A percentile compares a stretch with the other conserved stretches of the same genome.
Conservation (phyloP, 1,140 invertebrate species). For the Elymnias hypermnestra region DNA sequence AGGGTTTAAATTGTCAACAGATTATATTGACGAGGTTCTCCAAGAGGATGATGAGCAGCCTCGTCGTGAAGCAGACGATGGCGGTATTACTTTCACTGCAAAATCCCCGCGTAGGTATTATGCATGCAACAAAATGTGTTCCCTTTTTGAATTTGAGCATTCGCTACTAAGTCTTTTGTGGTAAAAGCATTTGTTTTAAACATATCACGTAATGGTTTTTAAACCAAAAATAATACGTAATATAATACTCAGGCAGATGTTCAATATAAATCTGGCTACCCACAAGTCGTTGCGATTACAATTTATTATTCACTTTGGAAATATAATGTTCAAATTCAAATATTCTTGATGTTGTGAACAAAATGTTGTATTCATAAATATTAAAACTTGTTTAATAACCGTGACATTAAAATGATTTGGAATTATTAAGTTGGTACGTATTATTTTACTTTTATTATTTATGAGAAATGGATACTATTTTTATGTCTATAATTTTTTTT, state of each 20-base stretch:
- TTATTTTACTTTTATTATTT: constrained; percentile 5
- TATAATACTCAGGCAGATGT: too few relatives aligned
- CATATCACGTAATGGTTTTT: too few relatives aligned
- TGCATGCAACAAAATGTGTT: constrained; percentile 51
- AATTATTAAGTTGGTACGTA: constrained; percentile 30
- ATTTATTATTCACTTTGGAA: too few relatives aligned
- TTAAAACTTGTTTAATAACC: constrained; percentile 15
- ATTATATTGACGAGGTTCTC: constrained; percentile 88
- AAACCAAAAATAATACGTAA: too few relatives aligned
- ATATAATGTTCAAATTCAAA: constrained; percentile 32
- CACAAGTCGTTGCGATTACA: too few relatives aligned
- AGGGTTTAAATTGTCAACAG: constrained; percentile 77
- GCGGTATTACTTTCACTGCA: constrained; percentile 90
- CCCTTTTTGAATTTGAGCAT: constrained; percentile 56
- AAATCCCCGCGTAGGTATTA: constrained; percentile 87
- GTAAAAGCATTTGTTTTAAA: too few relatives aligned
- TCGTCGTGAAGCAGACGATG: constrained; percentile 83
- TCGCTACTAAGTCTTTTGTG: too few relatives aligned
- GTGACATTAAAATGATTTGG: constrained; percentile 19
- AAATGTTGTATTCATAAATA: constrained; percentile 22
- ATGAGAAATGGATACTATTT: too few relatives aligned
- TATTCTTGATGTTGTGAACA: constrained; percentile 31
- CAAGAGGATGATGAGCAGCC: constrained; percentile 82
- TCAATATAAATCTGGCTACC: too few relatives aligned
- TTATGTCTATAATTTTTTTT: too few relatives aligned